phyloP scores from a whole-genome alignment of 2,797 vertebrate species.

The Pteronotus mesoamericanus region DNA sequence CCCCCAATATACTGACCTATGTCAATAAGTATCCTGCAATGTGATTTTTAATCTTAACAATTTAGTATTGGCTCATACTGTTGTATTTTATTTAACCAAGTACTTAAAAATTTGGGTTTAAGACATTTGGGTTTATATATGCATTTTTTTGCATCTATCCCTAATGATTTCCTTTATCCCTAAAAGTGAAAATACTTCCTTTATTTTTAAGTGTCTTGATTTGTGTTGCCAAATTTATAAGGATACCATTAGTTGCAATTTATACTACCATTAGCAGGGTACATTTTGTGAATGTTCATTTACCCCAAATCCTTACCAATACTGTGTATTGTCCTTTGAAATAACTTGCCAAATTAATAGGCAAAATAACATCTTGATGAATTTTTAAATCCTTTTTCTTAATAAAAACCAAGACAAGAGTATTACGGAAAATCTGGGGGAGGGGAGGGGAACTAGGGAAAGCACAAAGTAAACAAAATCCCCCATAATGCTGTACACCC shows the following conservation, averaged over 20 bases:
- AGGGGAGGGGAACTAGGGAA: neutral
- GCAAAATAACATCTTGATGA: slow-evolving; percentile 16
- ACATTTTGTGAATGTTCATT: neutral
- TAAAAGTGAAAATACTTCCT: neutral
- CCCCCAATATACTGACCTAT: neutral
- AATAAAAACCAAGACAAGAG: neutral
- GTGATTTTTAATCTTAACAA: neutral
- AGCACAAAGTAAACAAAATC: neutral
- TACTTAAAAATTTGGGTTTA: slow-evolving; percentile 5
- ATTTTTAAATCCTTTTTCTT: slow-evolving; percentile 37
- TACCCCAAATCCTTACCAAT: slow-evolving; percentile 11
- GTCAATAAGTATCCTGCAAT: neutral
- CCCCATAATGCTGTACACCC: neutral
- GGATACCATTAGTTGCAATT: neutral
- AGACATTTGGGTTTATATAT: neutral
- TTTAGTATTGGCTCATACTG: neutral
- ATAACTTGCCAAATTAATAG: slow-evolving; percentile 20
- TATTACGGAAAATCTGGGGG: neutral
- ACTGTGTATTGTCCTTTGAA: slow-evolving; percentile 18
- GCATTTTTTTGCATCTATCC: neutral
- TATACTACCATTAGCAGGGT: neutral
- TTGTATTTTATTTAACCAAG: neutral
- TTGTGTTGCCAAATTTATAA: neutral
- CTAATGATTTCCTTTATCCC: neutral
- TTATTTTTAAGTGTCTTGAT: neutral